Conservation (phyloP, 2,113 vertebrate species). For the Podarcis muralis region DNA sequence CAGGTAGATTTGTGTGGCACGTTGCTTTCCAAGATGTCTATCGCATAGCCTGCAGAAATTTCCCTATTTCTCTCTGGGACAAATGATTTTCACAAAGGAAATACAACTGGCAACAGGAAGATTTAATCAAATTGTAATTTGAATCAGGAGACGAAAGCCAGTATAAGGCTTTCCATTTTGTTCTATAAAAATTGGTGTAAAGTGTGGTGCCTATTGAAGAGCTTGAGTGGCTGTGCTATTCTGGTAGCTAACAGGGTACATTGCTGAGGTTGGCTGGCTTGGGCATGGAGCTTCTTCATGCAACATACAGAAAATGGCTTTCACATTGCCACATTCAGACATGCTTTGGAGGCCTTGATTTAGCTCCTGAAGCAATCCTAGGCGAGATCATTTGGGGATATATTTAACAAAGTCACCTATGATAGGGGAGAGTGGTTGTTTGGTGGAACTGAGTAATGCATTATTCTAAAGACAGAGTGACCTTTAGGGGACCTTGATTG, state of each 20-base stretch:
- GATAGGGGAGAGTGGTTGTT: slow-evolving; percentile 10
- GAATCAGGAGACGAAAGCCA: neutral
- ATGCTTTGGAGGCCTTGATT: neutral
- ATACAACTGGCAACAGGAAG: neutral
- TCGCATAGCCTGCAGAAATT: neutral
- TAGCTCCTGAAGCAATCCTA: neutral
- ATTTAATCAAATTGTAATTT: neutral
- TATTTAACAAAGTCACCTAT: slow-evolving; percentile 34
- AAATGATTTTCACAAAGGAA: neutral
- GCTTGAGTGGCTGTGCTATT: neutral
- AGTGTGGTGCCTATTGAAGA: neutral
- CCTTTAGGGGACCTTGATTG: slow-evolving; percentile 71
- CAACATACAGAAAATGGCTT: neutral
- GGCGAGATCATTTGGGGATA: neutral
- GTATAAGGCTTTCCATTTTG: neutral
- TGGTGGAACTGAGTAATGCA: slow-evolving; percentile 56
- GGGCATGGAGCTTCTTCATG: neutral
- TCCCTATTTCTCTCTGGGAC: neutral
- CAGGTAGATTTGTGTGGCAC: neutral
- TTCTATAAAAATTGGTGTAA: neutral
- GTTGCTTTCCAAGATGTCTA: neutral
- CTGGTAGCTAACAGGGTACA: slow-evolving; percentile 9
- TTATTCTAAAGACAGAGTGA: slow-evolving; percentile 52
- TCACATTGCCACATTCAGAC: neutral
- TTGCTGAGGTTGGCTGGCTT: neutral